phyloP scores from a whole-genome alignment of 64 coral and sea anemone species.

The Montipora efflorescens region DNA sequence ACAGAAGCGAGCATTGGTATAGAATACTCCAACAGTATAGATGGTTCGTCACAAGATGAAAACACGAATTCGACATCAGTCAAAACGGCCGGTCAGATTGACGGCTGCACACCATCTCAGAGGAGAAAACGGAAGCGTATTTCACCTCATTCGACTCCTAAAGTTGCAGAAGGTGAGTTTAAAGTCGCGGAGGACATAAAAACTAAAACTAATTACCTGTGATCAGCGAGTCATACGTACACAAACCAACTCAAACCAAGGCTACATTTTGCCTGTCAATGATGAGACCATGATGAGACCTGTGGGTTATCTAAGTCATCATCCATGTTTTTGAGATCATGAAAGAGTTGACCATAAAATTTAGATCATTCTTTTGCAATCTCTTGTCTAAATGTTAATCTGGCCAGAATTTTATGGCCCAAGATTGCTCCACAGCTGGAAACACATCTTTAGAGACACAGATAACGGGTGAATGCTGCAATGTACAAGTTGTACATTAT shows the following conservation, averaged over 20 bases:
- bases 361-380: no score
- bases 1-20: constrained; percentile 85
- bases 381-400: no score
- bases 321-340: background rate
- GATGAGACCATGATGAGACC: no score
- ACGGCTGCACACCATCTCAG: constrained; percentile 62
- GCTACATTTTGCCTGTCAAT: background rate
- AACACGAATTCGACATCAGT: constrained; percentile 51
- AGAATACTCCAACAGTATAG: constrained; percentile 67
- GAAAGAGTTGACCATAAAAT: background rate
- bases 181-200: background rate
- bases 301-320: no score
- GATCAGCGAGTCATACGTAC: background rate
- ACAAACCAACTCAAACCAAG: background rate
- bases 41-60: constrained; percentile 59
- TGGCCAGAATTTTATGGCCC: no score
- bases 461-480: no score
- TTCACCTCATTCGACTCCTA: constrained; percentile 89
- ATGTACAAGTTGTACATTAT: no score
- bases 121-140: constrained; percentile 75
- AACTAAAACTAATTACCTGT: background rate
- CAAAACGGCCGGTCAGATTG: constrained; percentile 36
- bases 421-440: no score
- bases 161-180: constrained; percentile 75
- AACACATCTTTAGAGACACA: no score